Conservation (phyloP, 2,797 vertebrate species). For the Aphelocoma californica region DNA sequence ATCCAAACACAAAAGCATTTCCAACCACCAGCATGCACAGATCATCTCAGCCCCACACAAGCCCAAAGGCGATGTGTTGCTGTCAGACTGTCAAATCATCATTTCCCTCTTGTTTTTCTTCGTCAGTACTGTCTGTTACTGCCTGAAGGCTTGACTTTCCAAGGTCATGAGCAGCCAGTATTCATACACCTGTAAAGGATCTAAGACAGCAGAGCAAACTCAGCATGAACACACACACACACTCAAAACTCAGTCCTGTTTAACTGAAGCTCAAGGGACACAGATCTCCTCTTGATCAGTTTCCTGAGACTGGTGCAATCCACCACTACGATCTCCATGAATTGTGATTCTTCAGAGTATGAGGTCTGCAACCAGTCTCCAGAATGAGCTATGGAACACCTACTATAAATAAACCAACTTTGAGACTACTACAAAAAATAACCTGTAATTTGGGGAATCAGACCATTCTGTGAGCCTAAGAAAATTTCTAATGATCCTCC, state of each 20-base stretch:
- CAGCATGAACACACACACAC: too few relatives aligned
- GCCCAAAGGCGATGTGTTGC: background rate
- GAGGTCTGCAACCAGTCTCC: background rate
- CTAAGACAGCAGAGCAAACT: background rate
- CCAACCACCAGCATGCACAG: background rate
- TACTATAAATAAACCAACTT: background rate
- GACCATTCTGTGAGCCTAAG: background rate
- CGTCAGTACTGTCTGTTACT: background rate
- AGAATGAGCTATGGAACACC: background rate
- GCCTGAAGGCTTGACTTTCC: constrained; percentile 7
- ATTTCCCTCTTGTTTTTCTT: background rate
- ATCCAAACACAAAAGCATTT: background rate
- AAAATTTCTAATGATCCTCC: background rate
- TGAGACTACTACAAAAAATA: background rate
- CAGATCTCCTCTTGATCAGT: background rate
- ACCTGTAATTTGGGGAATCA: background rate
- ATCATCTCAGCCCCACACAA: background rate
- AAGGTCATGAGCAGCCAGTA: constrained; percentile 9
- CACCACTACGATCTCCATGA: background rate
- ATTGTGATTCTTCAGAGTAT: background rate
- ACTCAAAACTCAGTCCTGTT: background rate
- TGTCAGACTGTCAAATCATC: constrained; percentile 16
- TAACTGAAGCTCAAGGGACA: background rate
- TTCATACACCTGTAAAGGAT: background rate
- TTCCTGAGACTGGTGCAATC: background rate